Evolutionary conservation across 23 tunicate species (phyloP).

Genomic region (Ciona savignyi): DNA sequence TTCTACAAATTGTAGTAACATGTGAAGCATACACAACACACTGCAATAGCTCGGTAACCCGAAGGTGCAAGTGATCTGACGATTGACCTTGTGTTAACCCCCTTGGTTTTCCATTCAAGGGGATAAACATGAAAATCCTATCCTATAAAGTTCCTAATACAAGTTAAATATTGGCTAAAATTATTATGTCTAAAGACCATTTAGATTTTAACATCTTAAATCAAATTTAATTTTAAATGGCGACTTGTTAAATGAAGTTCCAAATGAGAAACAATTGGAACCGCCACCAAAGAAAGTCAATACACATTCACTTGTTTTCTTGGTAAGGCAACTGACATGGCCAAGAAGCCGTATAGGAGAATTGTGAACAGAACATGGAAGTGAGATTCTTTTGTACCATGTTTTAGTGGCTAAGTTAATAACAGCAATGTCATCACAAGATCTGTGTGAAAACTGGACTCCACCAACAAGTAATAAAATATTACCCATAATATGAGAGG

Average conservation of each 20-base stretch:
- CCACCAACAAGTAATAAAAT: constrained; percentile 61
- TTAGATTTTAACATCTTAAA: background rate
- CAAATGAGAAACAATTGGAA: constrained; percentile 86
- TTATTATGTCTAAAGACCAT: too few species aligned
- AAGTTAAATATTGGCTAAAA: too few species aligned
- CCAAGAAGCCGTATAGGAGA: constrained; percentile 28
- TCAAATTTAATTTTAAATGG: constrained; percentile 26
- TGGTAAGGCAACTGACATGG: constrained; percentile 26
- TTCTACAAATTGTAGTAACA: too few species aligned
- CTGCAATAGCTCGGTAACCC: too few species aligned
- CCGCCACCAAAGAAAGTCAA: constrained; percentile 71
- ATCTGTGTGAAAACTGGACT: constrained; percentile 16
- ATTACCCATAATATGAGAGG: constrained; percentile 19
- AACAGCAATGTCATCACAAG: constrained; percentile 14
- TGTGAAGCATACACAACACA: too few species aligned
- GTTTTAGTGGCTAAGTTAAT: constrained; percentile 21
- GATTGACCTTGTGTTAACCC: too few species aligned
- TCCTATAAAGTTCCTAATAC: too few species aligned
- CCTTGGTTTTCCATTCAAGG: too few species aligned
- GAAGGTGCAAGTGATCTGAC: too few species aligned
- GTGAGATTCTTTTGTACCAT: constrained; percentile 5
- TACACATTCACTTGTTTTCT: background rate
- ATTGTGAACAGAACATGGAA: background rate
- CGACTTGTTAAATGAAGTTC: constrained; percentile 47
- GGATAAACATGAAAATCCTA: too few species aligned